Evolutionary conservation across 2,888 invertebrate species (phyloP).

Genomic region (Drosophila pegasa): DNA sequence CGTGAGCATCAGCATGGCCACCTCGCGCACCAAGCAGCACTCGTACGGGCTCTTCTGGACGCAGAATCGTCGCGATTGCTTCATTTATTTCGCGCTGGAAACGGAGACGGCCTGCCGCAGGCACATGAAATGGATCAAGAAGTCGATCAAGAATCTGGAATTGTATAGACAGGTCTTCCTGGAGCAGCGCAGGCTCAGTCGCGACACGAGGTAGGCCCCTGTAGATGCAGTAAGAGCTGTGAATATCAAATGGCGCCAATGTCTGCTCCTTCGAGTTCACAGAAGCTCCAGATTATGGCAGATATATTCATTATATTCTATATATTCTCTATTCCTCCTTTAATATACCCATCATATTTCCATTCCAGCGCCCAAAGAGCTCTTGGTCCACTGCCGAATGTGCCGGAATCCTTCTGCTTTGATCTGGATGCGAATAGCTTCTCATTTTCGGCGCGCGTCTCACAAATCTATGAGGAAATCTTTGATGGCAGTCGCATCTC

Average conservation of each 20-base stretch:
- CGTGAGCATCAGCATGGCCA: conserved; percentile 82
- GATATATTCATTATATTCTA: no score
- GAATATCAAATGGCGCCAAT: no score
- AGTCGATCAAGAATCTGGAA: conserved; percentile 84
- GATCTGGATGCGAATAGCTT: conserved; percentile 65
- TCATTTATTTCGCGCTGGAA: conserved; percentile 84
- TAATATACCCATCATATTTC: background rate
- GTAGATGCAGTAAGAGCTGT: no score
- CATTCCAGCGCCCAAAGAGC: conserved; percentile 61
- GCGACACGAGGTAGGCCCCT: conserved; percentile 63
- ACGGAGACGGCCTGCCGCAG: conserved; percentile 81
- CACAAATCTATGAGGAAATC: conserved; percentile 85
- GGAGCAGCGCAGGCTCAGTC: conserved; percentile 81
- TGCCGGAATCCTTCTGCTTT: conserved; percentile 74
- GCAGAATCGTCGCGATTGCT: conserved; percentile 84
- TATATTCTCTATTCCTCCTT: no score
- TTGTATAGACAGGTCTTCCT: conserved; percentile 83
- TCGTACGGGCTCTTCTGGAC: conserved; percentile 85
- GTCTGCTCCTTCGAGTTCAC: no score
- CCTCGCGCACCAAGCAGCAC: conserved; percentile 83
- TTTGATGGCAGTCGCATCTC: conserved; percentile 80
- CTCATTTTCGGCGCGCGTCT: conserved; percentile 80
- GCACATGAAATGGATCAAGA: conserved; percentile 85
- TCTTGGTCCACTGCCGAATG: conserved; percentile 83
- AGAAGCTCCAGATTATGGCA: no score